Evolutionary conservation across 2,888 invertebrate species (phyloP).

Genomic region (Leucophora obtusa): DNA sequence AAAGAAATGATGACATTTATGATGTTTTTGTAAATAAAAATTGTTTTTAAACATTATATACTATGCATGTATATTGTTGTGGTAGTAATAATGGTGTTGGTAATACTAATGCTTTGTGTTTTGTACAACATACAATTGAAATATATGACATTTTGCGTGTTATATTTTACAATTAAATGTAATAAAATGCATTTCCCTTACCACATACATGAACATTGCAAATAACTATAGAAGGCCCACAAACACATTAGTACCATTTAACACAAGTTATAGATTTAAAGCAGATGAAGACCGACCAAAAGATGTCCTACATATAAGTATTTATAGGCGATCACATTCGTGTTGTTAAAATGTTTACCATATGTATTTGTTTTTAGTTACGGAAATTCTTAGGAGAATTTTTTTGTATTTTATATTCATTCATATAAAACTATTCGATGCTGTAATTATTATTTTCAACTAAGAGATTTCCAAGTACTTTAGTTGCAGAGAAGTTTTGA

Average conservation of each 20-base stretch:
- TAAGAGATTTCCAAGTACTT: too few relatives aligned
- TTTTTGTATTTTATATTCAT: too few relatives aligned
- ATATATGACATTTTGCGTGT: conserved; percentile 60
- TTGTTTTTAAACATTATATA: neutral
- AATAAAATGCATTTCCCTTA: conserved; percentile 46
- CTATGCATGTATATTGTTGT: neutral
- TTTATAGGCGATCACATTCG: too few relatives aligned
- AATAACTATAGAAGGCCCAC: neutral
- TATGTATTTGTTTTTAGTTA: too few relatives aligned
- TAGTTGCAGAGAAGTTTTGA: too few relatives aligned
- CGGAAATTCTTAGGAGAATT: too few relatives aligned
- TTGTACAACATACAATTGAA: conserved; percentile 37
- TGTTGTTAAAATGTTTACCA: too few relatives aligned
- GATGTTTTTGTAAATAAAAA: neutral
- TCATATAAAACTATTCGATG: too few relatives aligned
- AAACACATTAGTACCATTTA: neutral
- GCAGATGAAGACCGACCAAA: too few relatives aligned
- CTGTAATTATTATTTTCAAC: too few relatives aligned
- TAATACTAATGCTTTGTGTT: neutral
- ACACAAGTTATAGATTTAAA: too few relatives aligned
- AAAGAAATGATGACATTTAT: conserved; percentile 2
- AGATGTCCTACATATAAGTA: too few relatives aligned
- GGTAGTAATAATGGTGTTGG: neutral
- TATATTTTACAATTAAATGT: conserved; percentile 46
- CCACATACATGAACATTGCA: neutral